Conservation (phyloP, 2,888 invertebrate genomes). For the Heterodera filipjevi region DNA sequence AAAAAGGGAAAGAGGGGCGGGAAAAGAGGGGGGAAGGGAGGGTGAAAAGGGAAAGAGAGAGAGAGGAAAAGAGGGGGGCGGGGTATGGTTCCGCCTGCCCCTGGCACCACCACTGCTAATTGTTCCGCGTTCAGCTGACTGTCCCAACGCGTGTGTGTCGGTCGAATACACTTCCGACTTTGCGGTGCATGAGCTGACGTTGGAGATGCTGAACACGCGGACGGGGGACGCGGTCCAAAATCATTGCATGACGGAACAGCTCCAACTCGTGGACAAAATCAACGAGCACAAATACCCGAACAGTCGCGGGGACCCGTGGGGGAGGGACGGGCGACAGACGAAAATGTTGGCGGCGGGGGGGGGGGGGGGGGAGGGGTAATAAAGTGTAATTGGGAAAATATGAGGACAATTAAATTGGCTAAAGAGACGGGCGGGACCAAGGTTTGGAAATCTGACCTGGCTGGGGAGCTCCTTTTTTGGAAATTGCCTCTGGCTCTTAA, state of each 20-base stretch:
- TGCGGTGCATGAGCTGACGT: conserved; percentile 28
- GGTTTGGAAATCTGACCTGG: too few relatives aligned
- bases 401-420: neutral
- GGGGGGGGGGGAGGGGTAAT: too few relatives aligned
- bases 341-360: neutral
- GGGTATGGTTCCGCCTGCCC: too few relatives aligned
- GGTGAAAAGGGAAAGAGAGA: too few relatives aligned
- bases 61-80: too few relatives aligned
- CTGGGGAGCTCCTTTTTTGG: too few relatives aligned
- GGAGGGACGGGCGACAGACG: neutral
- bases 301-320: neutral
- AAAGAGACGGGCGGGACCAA: too few relatives aligned
- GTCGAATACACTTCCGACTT: conserved; percentile 32
- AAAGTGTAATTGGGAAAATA: neutral
- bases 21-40: too few relatives aligned
- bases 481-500: too few relatives aligned
- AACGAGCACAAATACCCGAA: conserved; percentile 30
- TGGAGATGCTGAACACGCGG: conserved; percentile 32
- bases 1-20: too few relatives aligned
- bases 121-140: conserved; percentile 14
- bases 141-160: conserved; percentile 26
- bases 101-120: too few relatives aligned
- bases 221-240: conserved; percentile 11
- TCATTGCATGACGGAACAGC: conserved; percentile 24
- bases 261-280: conserved; percentile 29